Base-by-base conservation (phyloP, 1,140 invertebrate species). In the Drosophila quadrilineata region DNA sequence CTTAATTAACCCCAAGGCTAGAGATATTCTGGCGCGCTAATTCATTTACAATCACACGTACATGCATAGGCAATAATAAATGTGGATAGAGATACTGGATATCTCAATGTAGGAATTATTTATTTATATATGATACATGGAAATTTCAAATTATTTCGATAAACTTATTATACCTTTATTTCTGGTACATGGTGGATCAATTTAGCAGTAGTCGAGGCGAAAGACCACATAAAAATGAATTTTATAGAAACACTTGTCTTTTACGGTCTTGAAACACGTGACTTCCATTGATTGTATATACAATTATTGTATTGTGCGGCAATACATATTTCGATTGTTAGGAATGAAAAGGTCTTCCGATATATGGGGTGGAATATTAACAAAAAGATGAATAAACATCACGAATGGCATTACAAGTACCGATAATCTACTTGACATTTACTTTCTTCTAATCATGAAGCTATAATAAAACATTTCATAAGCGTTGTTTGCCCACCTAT, bases 361-460 rank as follows among this genome's bases (percentile, higher is more conserved):
- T 46, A 22, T 4, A 35, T 57, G 67, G 69, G 69, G 21, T 58
- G 53, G 43, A 50, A 54, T 5, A 17, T n/a, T 9, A 26, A 36
- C 28, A 41, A 38, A 38, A 63, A 31, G 28, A 40, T 43, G 24
- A 41, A 46, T 8, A 40, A 40, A 40, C 4, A 6, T 14, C 35
- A 12, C 24, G 33, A 33, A n/a, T n/a, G n/a, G n/a, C n/a, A n/a
- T n/a, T n/a, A n/a, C n/a, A n/a, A n/a, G n/a, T n/a, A n/a, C n/a
- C 56, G 57, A 14, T 63, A 56, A 54, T 67, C 69, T 65, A 74
- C 77, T 84, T 66, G 71, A 76, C 57, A 45, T 41, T 73, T 60
- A 31, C 60, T 84, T 84, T 71, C 77, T 84, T 84, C 73, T 85
- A 85, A 84, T 84, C 85, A 84, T 50, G 62, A 60, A 59, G 33